A percentile compares a stretch with the other conserved stretches of the same genome.
Evolutionary conservation across 2,888 invertebrate genomes (phyloP).

Genomic region (Chaitophorus viminalis): DNA sequence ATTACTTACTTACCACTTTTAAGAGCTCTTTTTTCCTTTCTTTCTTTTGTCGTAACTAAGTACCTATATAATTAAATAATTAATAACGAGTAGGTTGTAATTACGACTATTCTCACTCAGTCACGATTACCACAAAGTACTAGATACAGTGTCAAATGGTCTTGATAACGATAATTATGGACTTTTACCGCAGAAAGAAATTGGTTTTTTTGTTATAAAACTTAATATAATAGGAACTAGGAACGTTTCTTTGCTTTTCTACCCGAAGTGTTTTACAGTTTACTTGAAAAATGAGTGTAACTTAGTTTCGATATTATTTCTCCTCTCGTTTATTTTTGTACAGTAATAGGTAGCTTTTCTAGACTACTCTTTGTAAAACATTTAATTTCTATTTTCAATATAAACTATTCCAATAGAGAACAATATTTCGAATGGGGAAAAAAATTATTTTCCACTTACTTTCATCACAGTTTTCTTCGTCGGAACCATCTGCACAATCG

Average conservation of each 20-base stretch:
- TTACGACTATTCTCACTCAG: background rate
- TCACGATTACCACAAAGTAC: background rate
- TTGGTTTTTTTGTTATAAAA: background rate
- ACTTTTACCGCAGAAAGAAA: background rate
- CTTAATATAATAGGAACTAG: background rate
- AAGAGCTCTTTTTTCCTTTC: too few relatives aligned
- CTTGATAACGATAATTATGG: background rate
- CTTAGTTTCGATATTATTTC: too few relatives aligned
- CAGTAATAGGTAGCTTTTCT: background rate
- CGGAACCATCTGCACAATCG: conserved; percentile 67
- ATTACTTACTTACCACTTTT: too few relatives aligned
- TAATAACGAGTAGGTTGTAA: background rate
- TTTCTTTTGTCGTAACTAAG: too few relatives aligned
- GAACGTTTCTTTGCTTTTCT: background rate
- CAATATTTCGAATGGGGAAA: background rate
- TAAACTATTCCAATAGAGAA: background rate
- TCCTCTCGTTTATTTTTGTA: too few relatives aligned
- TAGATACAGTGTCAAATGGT: background rate
- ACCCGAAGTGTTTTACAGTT: too few relatives aligned
- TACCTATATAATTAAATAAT: background rate
- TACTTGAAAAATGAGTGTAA: too few relatives aligned
- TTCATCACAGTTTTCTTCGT: conserved; percentile 66
- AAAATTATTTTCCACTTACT: conserved; percentile 59
- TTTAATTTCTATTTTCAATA: background rate
- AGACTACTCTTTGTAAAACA: background rate